These are phyloP conservation scores for Metellina segmentata DNA, from an alignment of 2,888 invertebrate genomes.

Conservation along the genomic window DNA sequence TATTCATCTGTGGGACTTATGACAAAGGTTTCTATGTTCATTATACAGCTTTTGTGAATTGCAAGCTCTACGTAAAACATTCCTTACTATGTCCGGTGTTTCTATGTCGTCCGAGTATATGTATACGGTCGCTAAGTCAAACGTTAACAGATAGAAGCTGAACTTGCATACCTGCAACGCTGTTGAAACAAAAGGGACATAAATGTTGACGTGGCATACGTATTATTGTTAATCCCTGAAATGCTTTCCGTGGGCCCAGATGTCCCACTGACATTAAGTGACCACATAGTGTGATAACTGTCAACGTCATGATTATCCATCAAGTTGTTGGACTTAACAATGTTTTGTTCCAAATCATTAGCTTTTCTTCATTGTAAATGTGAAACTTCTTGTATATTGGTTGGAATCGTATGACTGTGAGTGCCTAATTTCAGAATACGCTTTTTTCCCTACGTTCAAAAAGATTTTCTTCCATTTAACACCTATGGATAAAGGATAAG, in stretches of 20 bases:
- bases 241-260: constrained; percentile 9
- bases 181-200: constrained; percentile 11
- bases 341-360: constrained; percentile 50
- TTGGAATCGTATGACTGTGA: constrained; percentile 47
- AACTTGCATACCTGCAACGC: constrained; percentile 47
- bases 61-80: neutral
- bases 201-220: constrained; percentile 45
- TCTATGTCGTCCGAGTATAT: neutral
- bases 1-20: neutral
- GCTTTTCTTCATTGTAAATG: constrained; percentile 50
- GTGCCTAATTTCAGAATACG: constrained; percentile 51
- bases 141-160: neutral
- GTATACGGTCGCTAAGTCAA: neutral
- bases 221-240: constrained; percentile 61
- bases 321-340: constrained; percentile 51
- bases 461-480: constrained; percentile 24
- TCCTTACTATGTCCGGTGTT: constrained; percentile 1
- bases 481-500: constrained; percentile 1
- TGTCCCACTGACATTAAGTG: constrained; percentile 6
- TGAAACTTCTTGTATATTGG: constrained; percentile 47
- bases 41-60: neutral
- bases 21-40: neutral
- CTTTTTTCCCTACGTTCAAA: constrained; percentile 7
- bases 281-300: constrained; percentile 63
- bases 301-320: constrained; percentile 56